Conservation (phyloP, 2,888 invertebrate genomes). For the Aporophyla lueneburgensis region DNA sequence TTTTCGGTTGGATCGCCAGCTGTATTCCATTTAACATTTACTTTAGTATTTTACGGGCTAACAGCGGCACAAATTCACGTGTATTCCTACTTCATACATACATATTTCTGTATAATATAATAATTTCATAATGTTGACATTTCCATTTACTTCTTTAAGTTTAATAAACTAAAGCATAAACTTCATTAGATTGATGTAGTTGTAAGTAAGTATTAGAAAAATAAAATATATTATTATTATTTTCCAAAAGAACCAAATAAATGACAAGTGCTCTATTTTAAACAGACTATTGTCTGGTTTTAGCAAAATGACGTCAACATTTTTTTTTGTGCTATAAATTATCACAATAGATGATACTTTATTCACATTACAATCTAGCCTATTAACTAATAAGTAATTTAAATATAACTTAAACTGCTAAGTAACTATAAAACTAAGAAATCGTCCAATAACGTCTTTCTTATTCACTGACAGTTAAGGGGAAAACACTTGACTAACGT, state of each 20-base stretch:
- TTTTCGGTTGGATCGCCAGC: constrained; percentile 25
- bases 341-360: too few species aligned
- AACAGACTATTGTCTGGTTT: neutral
- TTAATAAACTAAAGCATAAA: neutral
- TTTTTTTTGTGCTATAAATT: too few species aligned
- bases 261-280: neutral
- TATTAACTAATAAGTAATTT: too few species aligned
- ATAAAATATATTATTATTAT: too few species aligned
- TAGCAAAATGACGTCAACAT: neutral
- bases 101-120: neutral
- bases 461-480: too few species aligned
- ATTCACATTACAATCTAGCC: too few species aligned
- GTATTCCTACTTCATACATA: neutral
- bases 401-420: too few species aligned
- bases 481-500: too few species aligned
- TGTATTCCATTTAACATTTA: constrained; percentile 9
- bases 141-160: neutral
- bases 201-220: neutral
- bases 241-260: neutral
- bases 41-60: neutral
- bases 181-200: neutral
- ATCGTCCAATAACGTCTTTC: too few species aligned
- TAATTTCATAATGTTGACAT: neutral
- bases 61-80: neutral
- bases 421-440: too few species aligned